Evolutionary conservation across 2,113 vertebrate species (phyloP).

Genomic region (Hemiscyllium ocellatum): DNA sequence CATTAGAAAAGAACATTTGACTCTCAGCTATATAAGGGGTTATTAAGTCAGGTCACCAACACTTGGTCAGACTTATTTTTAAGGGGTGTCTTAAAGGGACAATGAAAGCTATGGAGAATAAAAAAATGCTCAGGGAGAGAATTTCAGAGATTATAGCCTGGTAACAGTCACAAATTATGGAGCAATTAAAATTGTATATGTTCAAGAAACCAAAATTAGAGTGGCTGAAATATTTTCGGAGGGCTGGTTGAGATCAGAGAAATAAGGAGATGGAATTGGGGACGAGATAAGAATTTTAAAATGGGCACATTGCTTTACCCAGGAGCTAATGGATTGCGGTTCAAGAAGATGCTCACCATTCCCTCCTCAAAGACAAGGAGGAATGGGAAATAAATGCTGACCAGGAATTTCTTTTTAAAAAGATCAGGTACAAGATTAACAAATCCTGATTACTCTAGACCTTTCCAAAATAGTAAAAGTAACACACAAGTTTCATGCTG

Average conservation of each 20-base stretch:
- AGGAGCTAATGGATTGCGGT: background rate
- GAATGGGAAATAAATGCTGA: background rate
- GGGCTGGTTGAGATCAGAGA: too few relatives aligned
- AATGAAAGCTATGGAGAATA: too few relatives aligned
- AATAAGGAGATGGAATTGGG: too few relatives aligned
- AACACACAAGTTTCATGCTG: too few relatives aligned
- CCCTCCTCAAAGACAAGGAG: background rate
- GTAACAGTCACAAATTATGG: background rate
- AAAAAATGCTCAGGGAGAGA: background rate
- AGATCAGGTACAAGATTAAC: too few relatives aligned
- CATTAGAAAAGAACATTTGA: background rate
- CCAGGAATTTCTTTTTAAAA: too few relatives aligned
- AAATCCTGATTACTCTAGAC: too few relatives aligned
- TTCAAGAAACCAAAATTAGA: background rate
- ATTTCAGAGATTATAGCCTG: background rate
- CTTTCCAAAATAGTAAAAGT: too few relatives aligned
- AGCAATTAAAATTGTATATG: background rate
- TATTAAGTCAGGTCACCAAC: background rate
- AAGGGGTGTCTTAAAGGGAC: background rate
- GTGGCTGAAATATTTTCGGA: too few relatives aligned
- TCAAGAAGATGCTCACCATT: background rate
- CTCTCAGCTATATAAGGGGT: background rate
- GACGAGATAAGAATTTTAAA: too few relatives aligned
- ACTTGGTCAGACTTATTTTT: background rate
- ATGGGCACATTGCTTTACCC: too few relatives aligned